Percentiles rank a stretch among this genome's conserved stretches.
phyloP scores from a whole-genome alignment of 2,888 invertebrate genomes.

The Acronicta psi region DNA sequence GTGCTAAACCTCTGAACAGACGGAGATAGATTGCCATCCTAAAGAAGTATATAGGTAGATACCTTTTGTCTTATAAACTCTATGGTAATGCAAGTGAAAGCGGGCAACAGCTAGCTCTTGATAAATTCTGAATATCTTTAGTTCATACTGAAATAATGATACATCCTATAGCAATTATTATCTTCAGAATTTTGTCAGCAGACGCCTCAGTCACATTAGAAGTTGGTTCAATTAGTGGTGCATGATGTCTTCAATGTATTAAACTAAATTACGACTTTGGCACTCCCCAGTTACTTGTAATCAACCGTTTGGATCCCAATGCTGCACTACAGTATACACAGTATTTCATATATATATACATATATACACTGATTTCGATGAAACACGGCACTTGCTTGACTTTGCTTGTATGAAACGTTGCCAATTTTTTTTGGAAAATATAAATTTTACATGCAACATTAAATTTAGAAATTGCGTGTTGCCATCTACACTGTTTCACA shows the following conservation, averaged over 20 bases:
- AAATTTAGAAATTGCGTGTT: conserved; percentile 15
- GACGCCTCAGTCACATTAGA: conserved; percentile 10
- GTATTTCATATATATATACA: conserved; percentile 22
- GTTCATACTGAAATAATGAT: too few relatives aligned
- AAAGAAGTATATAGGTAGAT: too few relatives aligned
- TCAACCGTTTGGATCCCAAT: conserved; percentile 60
- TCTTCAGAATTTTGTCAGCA: conserved; percentile 1
- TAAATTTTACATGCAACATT: conserved; percentile 10
- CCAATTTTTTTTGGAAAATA: conserved; percentile 1
- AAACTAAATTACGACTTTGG: conserved; percentile 63
- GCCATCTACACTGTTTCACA: conserved; percentile 9
- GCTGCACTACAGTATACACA: conserved; percentile 49
- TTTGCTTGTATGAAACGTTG: too few relatives aligned
- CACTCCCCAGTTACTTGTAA: conserved; percentile 63
- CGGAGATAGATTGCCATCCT: too few relatives aligned
- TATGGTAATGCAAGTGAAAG: too few relatives aligned
- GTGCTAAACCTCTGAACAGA: too few relatives aligned
- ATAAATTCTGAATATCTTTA: too few relatives aligned
- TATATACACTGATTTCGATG: neutral
- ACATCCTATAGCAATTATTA: conserved; percentile 4
- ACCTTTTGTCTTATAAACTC: too few relatives aligned
- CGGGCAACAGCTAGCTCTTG: too few relatives aligned
- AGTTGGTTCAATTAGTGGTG: conserved; percentile 32
- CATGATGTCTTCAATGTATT: conserved; percentile 42
- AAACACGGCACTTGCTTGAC: too few relatives aligned